Evolutionary conservation across 2,113 vertebrate genomes (phyloP), one percentile per base, ranked within the genome.

Genomic region (Peromyscus californicus): DNA sequence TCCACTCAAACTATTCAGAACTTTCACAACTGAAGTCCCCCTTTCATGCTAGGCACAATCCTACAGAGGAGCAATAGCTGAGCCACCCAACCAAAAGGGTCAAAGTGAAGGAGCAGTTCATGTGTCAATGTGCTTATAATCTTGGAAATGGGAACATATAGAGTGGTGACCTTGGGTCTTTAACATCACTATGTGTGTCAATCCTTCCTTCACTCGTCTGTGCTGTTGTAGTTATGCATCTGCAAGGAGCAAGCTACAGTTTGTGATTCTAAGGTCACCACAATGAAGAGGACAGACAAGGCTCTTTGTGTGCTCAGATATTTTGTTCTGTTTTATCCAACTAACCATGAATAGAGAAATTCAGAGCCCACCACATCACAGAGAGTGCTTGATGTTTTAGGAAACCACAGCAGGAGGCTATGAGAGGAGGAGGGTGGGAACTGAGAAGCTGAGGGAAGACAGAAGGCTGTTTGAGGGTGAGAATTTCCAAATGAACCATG

Each of bases 51-150:
- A 97, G 95, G 4, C n/a, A 1, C 9, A 59, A 5, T 74, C 3
- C 12, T 87, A 45, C 3, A 15, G 17, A 4, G n/a, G 0, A 6
- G 4, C 3, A 26, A 10, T 0, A 4, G 31, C 6, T 0, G 42
- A 48, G 1, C 3, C 11, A 4, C 1, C 21, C 7, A 29, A 9
- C 15, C 87, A 79, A 75, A 75, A 54, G 13, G 42, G 42, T 6
- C 92, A 5, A 54, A 91, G 54, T 26, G 42, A 95, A 94, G 90
- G 22, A 94, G 76, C 19, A 67, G 67, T 0, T 0, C 45, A 29
- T 51, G 57, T 3, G 87, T 76, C 48, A 65, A 54, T 69, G n/a
- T 2, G 76, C 82, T 96, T 33, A 94, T 87, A 80, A 16, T 75
- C 1, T 33, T 87, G 45, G 57, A 10, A 26, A 11, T 67, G 67